A percentile compares a stretch with the other conserved stretches of the same genome.
These are phyloP conservation scores for Rhyacichthys aspro DNA, from an alignment of 2,797 vertebrate genomes.

Conservation along the genomic window DNA sequence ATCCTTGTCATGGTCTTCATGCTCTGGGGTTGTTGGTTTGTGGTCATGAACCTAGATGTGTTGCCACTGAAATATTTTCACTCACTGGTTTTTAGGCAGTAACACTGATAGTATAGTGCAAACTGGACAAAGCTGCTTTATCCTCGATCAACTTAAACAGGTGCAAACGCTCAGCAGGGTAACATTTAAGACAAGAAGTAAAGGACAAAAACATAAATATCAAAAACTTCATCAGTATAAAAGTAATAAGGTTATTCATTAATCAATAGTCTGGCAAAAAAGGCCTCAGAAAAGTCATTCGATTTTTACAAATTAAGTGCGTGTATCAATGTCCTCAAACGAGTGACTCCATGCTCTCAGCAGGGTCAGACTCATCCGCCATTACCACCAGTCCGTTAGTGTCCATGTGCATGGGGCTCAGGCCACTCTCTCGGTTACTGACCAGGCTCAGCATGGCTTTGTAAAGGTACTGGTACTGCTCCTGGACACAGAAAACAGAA, in stretches of 20 bases:
- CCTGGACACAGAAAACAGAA: constrained; percentile 76
- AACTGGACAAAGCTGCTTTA: constrained; percentile 93
- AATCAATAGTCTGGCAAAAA: constrained; percentile 99
- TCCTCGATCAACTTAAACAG: constrained; percentile 84
- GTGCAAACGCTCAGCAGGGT: constrained; percentile 99
- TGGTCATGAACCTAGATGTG: constrained; percentile 73
- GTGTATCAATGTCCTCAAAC: constrained; percentile 83
- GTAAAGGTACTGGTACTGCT: constrained; percentile 99
- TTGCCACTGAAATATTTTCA: constrained; percentile 64
- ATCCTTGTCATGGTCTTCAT: constrained; percentile 51
- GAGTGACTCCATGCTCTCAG: constrained; percentile 99
- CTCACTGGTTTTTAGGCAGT: constrained; percentile 89
- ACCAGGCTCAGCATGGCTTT: constrained; percentile 98
- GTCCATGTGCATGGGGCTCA: constrained; percentile 89
- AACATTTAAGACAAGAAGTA: constrained; percentile 93
- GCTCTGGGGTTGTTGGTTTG: constrained; percentile 51
- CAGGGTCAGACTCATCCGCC: constrained; percentile 91
- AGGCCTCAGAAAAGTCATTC: constrained; percentile 94
- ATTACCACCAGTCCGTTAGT: constrained; percentile 90
- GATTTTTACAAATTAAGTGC: constrained; percentile 88
- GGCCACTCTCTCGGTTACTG: constrained; percentile 90
- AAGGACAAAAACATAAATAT: constrained; percentile 99
- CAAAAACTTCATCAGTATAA: constrained; percentile 93
- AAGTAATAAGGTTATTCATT: constrained; percentile 97
- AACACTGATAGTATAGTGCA: constrained; percentile 99